Evolutionary conservation across 1,140 invertebrate species (phyloP), one percentile per base, ranked within the genome.

Genomic region (Tribolium madens): DNA sequence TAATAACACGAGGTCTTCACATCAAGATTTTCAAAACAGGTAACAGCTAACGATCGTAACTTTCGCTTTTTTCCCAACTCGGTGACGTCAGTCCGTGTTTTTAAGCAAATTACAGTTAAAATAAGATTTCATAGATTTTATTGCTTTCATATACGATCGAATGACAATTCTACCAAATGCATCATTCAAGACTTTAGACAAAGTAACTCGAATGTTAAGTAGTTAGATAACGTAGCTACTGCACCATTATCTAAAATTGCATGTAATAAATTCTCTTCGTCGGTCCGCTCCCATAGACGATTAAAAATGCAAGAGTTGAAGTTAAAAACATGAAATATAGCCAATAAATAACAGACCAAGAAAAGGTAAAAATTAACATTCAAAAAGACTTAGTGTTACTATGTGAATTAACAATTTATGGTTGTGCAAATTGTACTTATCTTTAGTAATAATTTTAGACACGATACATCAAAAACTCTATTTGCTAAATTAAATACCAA

Each of bases 1-100:
- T 33, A 64, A 64, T 33, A 36, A 36, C 10, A 7, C 26, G 57
- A 64, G 57, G 57, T 64, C 57, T 33, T 33, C 57, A 33, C 17
- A 64, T 64, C 57, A 33, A 64, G 57, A 64, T 64, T n/a, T 57
- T 57, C 52, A 57, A 17, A 57, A 57, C 52, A 31, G 57, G 57
- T 64, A 64, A 33, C 26, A 18, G 26, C 21, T 33, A 64, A 64
- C 17, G 57, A 64, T 64, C 21, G 5, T 64, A 31, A 64, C 57
- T 64, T 64, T 64, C 57, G 57, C 57, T 64, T 64, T 64, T 60
- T 64, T 64, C 57, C 57, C 17, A 33, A 31, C 26, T n/a, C 10
- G 26, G 14, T 64, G 57, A 64, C 57, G 57, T 64, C 57, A 64
- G 10, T 1, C 12, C 7, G 26, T 64, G 57, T 31, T 64, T 26